Evolutionary conservation across 2,888 invertebrate species (phyloP), one percentile per base, ranked within the genome.

Genomic region (Chorisops tibialis): DNA sequence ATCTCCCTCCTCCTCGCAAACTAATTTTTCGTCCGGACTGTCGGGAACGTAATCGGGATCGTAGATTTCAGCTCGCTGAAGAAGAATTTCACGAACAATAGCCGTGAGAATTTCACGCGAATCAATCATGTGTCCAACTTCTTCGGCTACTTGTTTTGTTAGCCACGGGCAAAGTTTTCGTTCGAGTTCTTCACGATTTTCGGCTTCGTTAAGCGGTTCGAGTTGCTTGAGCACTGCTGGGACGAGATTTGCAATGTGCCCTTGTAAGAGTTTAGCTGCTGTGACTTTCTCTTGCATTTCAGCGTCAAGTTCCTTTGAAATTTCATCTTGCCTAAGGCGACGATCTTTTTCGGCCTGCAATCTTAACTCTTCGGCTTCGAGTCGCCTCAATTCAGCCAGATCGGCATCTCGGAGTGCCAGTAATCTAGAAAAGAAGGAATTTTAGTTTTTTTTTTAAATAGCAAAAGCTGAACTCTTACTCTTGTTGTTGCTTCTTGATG

Each of bases 231-330:
- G 82, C 67, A 93, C 91, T 54, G 87, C 83, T 14, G 94, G 94
- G 71, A 95, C 82, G 72, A 95, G 82, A 76, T 91, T 91, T 21
- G 90, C 89, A 74, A 95, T 86, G 79, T 93, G 93, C 65, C 91
- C 91, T 71, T 90, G 90, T 73, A 93, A 85, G 64, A 95, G 84
- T 66, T 89, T 87, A 22, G 90, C 86, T 1, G 91, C 91, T 1
- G 90, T 89, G 39, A 91, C 87, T 64, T 91, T 87, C 73, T 89
- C 87, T 70, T 91, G 88, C 70, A 90, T 89, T 78, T 90, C 89
- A 67, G 80, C 81, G 70, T 90, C 89, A 65, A 85, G 80, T 65
- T 77, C 77, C 66, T 79, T 74, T 80, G 88, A 81, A 80, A 83
- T 80, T 74, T 81, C 82, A 73, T 89, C 87, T 73, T 93, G 87